Evolutionary conservation across 1,140 invertebrate genomes (phyloP).

Genomic region (Drosophila serrata): DNA sequence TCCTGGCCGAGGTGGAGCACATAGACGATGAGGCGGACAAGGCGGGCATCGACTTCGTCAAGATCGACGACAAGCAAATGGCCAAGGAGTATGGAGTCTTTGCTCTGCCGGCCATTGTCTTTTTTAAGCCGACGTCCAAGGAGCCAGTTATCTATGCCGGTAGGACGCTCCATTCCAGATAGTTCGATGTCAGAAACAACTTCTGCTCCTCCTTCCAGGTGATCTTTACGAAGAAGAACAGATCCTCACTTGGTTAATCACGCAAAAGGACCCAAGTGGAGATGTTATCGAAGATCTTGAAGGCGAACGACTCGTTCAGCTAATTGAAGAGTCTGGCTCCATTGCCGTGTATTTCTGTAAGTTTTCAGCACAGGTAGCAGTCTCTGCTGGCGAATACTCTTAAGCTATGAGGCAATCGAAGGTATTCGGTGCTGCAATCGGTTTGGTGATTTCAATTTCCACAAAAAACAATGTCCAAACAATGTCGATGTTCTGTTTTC

Average conservation of each 20-base stretch:
- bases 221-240: slow-evolving; percentile 96
- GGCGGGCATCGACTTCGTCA: slow-evolving; percentile 97
- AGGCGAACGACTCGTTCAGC: slow-evolving; percentile 91
- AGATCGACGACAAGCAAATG: slow-evolving; percentile 94
- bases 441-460: slow-evolving; percentile 70
- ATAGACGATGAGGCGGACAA: slow-evolving; percentile 97
- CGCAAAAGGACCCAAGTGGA: slow-evolving; percentile 95
- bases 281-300: slow-evolving; percentile 96
- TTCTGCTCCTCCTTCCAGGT: slow-evolving; percentile 86
- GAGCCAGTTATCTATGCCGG: slow-evolving; percentile 97
- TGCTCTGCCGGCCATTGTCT: slow-evolving; percentile 94
- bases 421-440: slow-evolving; percentile 70
- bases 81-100: slow-evolving; percentile 95
- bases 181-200: neutral
- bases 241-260: slow-evolving; percentile 95
- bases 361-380: slow-evolving; percentile 77
- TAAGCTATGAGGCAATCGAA: slow-evolving; percentile 36
- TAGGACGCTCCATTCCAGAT: slow-evolving; percentile 72
- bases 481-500: slow-evolving; percentile 2
- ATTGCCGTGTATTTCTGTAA: slow-evolving; percentile 97
- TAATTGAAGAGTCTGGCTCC: slow-evolving; percentile 93
- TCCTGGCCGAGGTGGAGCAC: slow-evolving; percentile 95
- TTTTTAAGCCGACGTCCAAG: slow-evolving; percentile 94
- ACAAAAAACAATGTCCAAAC: slow-evolving; percentile 37
- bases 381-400: slow-evolving; percentile 22